A percentile compares a stretch with the other conserved stretches of the same genome.
Conservation (phyloP, 2,888 invertebrate species). For the Mactromeris polynyma region DNA sequence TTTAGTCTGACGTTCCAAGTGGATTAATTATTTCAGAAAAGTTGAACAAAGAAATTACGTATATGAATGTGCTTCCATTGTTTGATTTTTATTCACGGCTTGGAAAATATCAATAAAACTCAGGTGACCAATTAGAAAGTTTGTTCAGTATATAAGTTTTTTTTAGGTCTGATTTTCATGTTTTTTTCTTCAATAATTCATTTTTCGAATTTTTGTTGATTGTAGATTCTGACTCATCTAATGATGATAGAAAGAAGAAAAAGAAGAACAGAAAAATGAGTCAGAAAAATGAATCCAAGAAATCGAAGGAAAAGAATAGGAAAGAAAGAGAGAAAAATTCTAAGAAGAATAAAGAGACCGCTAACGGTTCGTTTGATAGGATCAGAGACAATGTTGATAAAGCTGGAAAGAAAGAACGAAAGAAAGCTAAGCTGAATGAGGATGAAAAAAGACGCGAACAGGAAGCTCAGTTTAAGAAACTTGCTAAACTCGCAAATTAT, state of each 20-base stretch:
- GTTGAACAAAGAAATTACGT: no score
- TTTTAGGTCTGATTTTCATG: no score
- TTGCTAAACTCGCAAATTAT: conserved; percentile 59
- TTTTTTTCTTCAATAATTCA: no score
- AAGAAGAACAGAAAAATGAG: conserved; percentile 28
- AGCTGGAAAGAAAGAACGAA: conserved; percentile 38
- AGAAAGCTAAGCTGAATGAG: conserved; percentile 39
- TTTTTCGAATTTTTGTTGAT: neutral
- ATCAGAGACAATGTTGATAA: conserved; percentile 22
- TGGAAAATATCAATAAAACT: no score
- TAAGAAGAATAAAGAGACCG: conserved; percentile 28
- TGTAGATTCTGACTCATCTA: conserved; percentile 69
- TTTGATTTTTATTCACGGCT: no score
- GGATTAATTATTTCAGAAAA: no score
- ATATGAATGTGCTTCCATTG: no score
- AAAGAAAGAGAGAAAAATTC: conserved; percentile 44
- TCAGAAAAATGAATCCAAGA: conserved; percentile 28
- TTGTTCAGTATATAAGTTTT: no score
- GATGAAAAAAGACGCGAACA: conserved; percentile 49
- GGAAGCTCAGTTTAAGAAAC: conserved; percentile 57
- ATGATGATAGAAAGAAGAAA: conserved; percentile 70
- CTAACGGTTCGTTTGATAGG: conserved; percentile 46
- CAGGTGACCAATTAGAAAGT: no score
- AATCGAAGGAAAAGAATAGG: conserved; percentile 30
- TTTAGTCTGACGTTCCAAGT: no score